Evolutionary conservation across 2,797 vertebrate species (phyloP).

Genomic region (Halcyon smyrnensis): DNA sequence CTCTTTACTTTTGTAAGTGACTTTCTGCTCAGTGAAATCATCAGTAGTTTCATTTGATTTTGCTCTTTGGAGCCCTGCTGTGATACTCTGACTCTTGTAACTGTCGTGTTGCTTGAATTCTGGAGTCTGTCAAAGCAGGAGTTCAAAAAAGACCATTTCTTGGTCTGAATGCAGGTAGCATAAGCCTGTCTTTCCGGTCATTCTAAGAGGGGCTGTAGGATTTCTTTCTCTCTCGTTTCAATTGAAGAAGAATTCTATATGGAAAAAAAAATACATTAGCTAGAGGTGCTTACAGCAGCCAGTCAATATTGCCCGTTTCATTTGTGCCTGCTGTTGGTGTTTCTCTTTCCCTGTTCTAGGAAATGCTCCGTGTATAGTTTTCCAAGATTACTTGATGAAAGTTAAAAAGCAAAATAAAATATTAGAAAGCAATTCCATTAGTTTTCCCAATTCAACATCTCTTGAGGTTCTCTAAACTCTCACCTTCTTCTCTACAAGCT

Average conservation of each 20-base stretch:
- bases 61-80: neutral
- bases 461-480: neutral
- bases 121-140: neutral
- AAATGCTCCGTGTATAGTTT: neutral
- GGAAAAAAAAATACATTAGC: neutral
- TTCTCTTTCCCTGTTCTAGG: neutral
- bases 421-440: neutral
- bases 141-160: neutral
- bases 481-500: neutral
- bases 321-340: neutral
- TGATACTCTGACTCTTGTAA: neutral
- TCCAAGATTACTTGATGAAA: neutral
- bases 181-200: neutral
- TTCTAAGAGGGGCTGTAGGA: neutral
- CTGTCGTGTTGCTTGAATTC: neutral
- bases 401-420: neutral
- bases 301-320: neutral
- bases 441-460: neutral
- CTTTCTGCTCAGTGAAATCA: neutral
- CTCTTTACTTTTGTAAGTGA: neutral
- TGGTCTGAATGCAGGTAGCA: neutral
- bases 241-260: neutral
- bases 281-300: neutral
- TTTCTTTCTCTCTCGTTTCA: neutral
- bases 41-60: neutral